Base-by-base conservation (phyloP, 2,797 vertebrate species). In the Orestias chungarensis region DNA sequence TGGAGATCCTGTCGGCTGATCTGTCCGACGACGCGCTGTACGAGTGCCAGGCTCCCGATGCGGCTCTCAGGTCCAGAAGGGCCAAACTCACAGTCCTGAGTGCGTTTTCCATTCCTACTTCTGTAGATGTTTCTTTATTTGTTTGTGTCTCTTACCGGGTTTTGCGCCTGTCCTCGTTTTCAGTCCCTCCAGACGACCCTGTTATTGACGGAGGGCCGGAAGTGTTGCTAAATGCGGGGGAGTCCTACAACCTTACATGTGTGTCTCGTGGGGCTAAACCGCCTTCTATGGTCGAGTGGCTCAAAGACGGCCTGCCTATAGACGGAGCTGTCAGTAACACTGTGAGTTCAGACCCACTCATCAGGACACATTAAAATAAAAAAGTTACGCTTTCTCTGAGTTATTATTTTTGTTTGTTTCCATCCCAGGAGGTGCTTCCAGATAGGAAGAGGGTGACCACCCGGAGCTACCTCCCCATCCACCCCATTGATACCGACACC, bases 41-140 rank as follows among this genome's bases (percentile, higher is more conserved):
- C 0, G 97, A 99, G 91, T 98, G 97, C 89, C 97, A 99, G 91
- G 97, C 97, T 69, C 97, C 97, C 0, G 97, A 98, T 75, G 97
- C 96, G 0, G 97, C 97, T 3, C 93, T 99, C 86, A 95, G 97
- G 43, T 99, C 97, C 23, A 92, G 97, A 59, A 91, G 95, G 23
- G 97, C 97, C 76, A 96, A 94, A 70, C 96, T 99, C 93, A 99
- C 96, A 1, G 96, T 99, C 66, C 93, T 94, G 76, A 95, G 94
- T 95, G 88, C 25, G 94, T 91, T 40, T 43, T 18, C 10, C 0
- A 33, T 50, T 31, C 33, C 11, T 47, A 20, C 38, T 25, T 40
- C 23, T 62, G 31, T 18, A 35, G 20, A 35, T 5, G 2, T 14
- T 7, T 11, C 8, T 25, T 18, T 33, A 5, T 29, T 7, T 4